Evolutionary conservation across 2,888 invertebrate genomes (phyloP), one percentile per base, ranked within the genome.

Genomic region (Mimas tiliae): DNA sequence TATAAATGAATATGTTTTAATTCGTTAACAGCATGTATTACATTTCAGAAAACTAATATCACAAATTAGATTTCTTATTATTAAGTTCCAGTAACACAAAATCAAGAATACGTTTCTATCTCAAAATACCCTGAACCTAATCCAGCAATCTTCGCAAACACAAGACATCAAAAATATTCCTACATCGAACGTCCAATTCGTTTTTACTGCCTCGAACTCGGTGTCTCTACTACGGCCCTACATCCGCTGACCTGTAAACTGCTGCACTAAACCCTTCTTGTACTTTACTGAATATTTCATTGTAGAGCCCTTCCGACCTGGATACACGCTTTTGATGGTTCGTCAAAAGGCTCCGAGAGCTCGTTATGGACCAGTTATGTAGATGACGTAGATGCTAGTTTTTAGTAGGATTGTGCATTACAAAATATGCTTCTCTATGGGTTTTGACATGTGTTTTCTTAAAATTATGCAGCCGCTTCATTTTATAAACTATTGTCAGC

Each of bases 251-350:
- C 72, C 73, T 71, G 69, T 71, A 69, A 72, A 69, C 65, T 67
- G 65, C 64, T 16, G 66, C 68, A 42, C 42, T 68, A 68, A 70
- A 72, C 70, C 70, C 70, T 71, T 67, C 68, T 68, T 67, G 53
- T 63, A 64, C 21, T 38, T n/a, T 67, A 64, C 65, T 74, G 74
- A 73, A 74, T 74, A 72, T 74, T 73, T 71, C 67, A 74, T 51
- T 63, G 63, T 45, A 64, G 53, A 63, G 69, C 64, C 58, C 47
- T 58, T 55, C 19, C 65, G 65, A 42, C 65, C 58, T 42, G 58
- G 58, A 58, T 58, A 58, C 38, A 8, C 12, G 38, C 58, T 58
- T 53, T 58, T 58, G 42, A 58, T 12, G 42, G 12, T 52, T 0
- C 42, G 38, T 58, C 42, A 42, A 53, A 58, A 19, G 58, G 58